phyloP scores from a whole-genome alignment of 2,888 invertebrate genomes.

The Mesorhabditis spiculigera region DNA sequence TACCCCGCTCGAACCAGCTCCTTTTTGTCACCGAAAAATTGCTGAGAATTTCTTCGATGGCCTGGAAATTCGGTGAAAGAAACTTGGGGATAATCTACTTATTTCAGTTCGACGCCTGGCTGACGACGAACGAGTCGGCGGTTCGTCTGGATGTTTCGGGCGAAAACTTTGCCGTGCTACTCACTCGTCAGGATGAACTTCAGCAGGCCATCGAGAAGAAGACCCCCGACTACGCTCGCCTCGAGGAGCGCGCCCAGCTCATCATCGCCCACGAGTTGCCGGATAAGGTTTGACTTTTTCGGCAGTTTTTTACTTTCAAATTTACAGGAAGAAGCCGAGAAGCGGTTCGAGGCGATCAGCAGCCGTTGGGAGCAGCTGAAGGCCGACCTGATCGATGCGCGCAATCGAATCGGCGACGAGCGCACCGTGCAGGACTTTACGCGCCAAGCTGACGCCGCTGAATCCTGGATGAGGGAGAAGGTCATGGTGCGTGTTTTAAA shows the following conservation, averaged over 20 bases:
- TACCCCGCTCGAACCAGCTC: no score
- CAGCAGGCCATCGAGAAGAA: background rate
- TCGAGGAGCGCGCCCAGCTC: background rate
- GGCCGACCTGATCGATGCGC: background rate
- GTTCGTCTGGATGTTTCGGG: background rate
- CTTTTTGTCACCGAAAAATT: no score
- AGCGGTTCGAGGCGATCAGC: background rate
- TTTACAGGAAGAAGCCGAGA: background rate
- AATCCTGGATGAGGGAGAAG: slow-evolving; percentile 1
- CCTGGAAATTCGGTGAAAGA: no score
- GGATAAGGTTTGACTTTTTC: background rate
- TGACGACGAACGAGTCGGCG: background rate
- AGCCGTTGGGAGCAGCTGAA: background rate
- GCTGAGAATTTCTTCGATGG: no score
- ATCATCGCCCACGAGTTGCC: background rate
- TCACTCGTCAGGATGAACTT: background rate
- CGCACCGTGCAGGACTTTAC: background rate
- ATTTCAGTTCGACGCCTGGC: background rate
- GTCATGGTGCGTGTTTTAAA: background rate
- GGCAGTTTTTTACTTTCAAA: background rate
- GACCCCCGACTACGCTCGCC: background rate
- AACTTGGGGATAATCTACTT: no score
- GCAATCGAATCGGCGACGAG: background rate
- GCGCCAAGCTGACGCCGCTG: background rate
- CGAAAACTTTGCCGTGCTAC: background rate